These are phyloP conservation scores for Melanostoma scalare DNA, from an alignment of 2,888 invertebrate genomes.

Conservation along the genomic window DNA sequence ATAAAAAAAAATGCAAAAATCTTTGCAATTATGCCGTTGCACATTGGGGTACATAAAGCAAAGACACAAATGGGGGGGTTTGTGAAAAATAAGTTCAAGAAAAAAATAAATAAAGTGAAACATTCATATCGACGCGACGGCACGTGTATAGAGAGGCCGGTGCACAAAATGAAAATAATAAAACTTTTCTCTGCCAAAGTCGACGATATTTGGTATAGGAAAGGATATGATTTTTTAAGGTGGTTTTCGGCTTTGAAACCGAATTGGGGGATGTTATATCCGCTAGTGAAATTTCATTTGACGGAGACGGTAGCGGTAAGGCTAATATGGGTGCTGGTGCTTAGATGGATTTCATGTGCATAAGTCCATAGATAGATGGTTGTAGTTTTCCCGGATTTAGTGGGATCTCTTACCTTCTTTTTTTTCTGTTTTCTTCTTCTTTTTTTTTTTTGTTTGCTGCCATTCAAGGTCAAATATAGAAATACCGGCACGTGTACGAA, in stretches of 20 bases:
- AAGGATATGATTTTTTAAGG: background rate
- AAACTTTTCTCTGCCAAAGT: constrained; percentile 57
- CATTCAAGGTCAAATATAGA: constrained; percentile 9
- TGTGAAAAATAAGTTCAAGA: constrained; percentile 11
- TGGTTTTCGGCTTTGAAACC: constrained; percentile 18
- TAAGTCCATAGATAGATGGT: background rate
- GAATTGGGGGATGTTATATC: background rate
- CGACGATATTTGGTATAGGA: constrained; percentile 34
- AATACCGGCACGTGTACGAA: constrained; percentile 19
- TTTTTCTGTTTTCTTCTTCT: background rate
- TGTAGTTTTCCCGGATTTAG: constrained; percentile 5
- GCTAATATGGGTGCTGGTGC: no score
- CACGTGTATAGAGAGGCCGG: constrained; percentile 27
- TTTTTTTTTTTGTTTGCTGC: background rate
- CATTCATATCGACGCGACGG: constrained; percentile 2
- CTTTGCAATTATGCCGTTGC: constrained; percentile 66
- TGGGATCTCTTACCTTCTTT: background rate
- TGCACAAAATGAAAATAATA: constrained; percentile 19
- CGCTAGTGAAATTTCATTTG: constrained; percentile 28
- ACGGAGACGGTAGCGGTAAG: background rate
- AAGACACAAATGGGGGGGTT: background rate
- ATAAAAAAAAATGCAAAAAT: constrained; percentile 30
- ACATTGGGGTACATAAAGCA: constrained; percentile 24
- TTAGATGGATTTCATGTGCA: constrained; percentile 5
- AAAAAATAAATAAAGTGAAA: background rate